Base-by-base conservation (phyloP, 2,797 vertebrate species). In the Cyprinodon diabolis region DNA sequence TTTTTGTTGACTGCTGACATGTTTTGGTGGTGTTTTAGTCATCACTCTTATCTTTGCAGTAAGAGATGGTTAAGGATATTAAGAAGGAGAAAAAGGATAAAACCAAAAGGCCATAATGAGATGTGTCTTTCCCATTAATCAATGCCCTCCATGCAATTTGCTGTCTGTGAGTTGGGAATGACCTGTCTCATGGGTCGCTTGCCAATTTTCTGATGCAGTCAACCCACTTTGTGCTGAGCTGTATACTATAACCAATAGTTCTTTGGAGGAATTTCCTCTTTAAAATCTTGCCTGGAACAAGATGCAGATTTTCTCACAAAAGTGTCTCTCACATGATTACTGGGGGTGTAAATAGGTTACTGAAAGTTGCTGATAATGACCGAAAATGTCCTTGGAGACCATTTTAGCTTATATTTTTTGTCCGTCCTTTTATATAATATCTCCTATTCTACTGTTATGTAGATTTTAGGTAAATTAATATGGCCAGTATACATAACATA, bases 91-190 rank as follows among this genome's bases (percentile, higher is more conserved):
- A 49, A 68, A 74, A 68, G 73, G 91, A 91, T 91, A 89, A 93
- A 91, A 93, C 91, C 78, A 75, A 74, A 72, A 78, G 91, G 87
- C 92, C 87, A 89, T 94, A 95, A 95, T 78, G 81, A 95, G 88
- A 92, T 93, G 90, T 94, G 92, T 94, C 93, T 92, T 92, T 76
- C 85, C 91, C 93, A 95, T 94, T 95, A 95, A 96, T 96, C 95
- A 96, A 94, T 95, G 94, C 93, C 93, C 94, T 95, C 92, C 93
- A 93, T 92, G 90, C 93, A 93, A 95, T 95, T 95, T 95, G 93
- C 93, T 90, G 84, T 90, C 89, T 93, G 92, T 92, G 92, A 94
- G 94, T 95, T 94, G 94, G 92, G 91, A 91, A 90, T 94, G 93
- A 94, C 93, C 93, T 69, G 82, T 92, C 91, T 94, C 87, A 72